phyloP scores from a whole-genome alignment of 1,140 invertebrate species.

The Pseudoatta argentina region DNA sequence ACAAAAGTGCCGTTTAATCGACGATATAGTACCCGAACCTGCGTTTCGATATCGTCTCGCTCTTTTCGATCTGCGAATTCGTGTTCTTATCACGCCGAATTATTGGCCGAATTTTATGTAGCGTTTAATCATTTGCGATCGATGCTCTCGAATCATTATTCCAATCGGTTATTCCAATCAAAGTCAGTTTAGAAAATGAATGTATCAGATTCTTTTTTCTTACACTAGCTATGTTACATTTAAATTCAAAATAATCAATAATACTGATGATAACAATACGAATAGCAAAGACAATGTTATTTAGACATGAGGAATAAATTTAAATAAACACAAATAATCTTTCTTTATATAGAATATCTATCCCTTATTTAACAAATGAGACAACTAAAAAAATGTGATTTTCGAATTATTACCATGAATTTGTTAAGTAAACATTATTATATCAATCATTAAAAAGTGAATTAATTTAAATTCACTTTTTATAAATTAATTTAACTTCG shows the following conservation, averaged over 20 bases:
- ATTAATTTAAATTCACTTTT: too few species aligned
- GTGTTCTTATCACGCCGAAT: constrained; percentile 45
- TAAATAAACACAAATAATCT: not conserved
- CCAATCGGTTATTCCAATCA: not conserved
- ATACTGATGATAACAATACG: too few species aligned
- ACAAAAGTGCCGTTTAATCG: constrained; percentile 66
- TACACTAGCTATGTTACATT: not conserved
- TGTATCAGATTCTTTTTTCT: not conserved
- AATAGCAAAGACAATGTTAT: not conserved
- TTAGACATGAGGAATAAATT: not conserved
- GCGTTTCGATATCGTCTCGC: constrained; percentile 30
- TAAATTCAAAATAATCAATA: not conserved
- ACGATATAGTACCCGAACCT: constrained; percentile 47
- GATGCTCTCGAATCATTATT: not conserved
- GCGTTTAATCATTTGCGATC: constrained; percentile 45
- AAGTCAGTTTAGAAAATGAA: not conserved
- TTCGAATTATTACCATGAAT: too few species aligned
- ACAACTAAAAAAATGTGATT: too few species aligned
- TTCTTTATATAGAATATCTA: not conserved
- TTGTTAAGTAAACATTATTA: too few species aligned
- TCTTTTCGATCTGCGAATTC: constrained; percentile 32
- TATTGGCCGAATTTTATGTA: constrained; percentile 52
- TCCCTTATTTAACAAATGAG: too few species aligned
- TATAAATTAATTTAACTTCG: too few species aligned
- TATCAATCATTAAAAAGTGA: too few species aligned